Evolutionary conservation across 2,888 invertebrate genomes (phyloP).

Genomic region (Protodeltote pygarga): DNA sequence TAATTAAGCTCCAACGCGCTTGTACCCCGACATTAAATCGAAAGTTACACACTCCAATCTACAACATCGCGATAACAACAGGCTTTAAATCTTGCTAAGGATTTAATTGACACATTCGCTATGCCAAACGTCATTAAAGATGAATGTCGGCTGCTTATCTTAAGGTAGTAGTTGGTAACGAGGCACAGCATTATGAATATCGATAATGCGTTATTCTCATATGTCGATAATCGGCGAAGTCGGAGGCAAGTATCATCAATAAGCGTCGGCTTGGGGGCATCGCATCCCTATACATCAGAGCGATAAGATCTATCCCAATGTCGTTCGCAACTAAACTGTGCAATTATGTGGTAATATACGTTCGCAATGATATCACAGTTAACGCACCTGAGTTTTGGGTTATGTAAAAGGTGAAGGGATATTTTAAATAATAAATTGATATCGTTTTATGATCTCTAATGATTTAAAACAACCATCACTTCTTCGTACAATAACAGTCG

Average conservation of each 20-base stretch:
- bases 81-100: constrained; percentile 24
- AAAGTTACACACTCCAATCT: constrained; percentile 36
- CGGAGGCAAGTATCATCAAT: constrained; percentile 65
- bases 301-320: constrained; percentile 69
- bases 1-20: constrained; percentile 29
- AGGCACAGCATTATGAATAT: constrained; percentile 67
- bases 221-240: constrained; percentile 56
- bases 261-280: constrained; percentile 63
- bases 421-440: no score
- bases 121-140: constrained; percentile 38
- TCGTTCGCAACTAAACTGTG: constrained; percentile 73
- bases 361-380: constrained; percentile 18
- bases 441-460: no score
- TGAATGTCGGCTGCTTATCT: constrained; percentile 35
- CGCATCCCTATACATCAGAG: constrained; percentile 71
- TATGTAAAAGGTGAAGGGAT: constrained; percentile 10
- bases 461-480: no score
- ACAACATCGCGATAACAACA: constrained; percentile 27
- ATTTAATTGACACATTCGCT: constrained; percentile 47
- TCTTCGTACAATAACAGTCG: no score
- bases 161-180: constrained; percentile 50
- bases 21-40: constrained; percentile 29
- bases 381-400: constrained; percentile 1
- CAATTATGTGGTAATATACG: constrained; percentile 60
- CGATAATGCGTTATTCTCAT: constrained; percentile 60